Percentiles rank a stretch among this genome's conserved stretches.
phyloP scores from a whole-genome alignment of 2,797 vertebrate species.

The Arnoldichthys spilopterus region DNA sequence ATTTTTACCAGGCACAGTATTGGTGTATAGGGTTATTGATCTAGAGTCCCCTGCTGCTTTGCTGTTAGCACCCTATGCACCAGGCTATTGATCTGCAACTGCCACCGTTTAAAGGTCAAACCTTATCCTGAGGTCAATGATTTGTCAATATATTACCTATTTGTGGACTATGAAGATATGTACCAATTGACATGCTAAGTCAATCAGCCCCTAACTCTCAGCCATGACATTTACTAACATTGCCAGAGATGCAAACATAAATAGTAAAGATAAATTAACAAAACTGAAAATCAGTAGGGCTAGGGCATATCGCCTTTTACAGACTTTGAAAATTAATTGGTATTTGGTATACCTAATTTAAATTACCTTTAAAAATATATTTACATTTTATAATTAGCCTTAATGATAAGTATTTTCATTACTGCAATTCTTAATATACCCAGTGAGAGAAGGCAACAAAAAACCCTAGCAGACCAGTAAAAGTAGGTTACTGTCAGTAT shows the following conservation, averaged over 20 bases:
- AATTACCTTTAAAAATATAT: no score
- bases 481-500: no score
- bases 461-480: no score
- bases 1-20: neutral
- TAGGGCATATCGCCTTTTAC: no score
- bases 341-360: no score
- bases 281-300: no score
- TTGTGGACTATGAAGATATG: neutral
- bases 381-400: no score
- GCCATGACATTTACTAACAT: neutral
- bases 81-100: slow-evolving; percentile 5
- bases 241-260: neutral
- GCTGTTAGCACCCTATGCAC: neutral
- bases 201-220: slow-evolving; percentile 24
- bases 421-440: no score
- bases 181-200: neutral
- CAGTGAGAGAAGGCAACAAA: no score
- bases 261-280: neutral
- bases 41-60: neutral
- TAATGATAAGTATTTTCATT: no score
- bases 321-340: no score
- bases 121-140: slow-evolving; percentile 37
- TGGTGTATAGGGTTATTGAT: neutral
- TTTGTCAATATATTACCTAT: slow-evolving; percentile 30
- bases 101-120: slow-evolving; percentile 21